Percentiles rank a stretch among this genome's conserved stretches.
These are phyloP conservation scores for Propithecus deckenii DNA, from an alignment of 2,797 vertebrate species.

Conservation along the genomic window DNA sequence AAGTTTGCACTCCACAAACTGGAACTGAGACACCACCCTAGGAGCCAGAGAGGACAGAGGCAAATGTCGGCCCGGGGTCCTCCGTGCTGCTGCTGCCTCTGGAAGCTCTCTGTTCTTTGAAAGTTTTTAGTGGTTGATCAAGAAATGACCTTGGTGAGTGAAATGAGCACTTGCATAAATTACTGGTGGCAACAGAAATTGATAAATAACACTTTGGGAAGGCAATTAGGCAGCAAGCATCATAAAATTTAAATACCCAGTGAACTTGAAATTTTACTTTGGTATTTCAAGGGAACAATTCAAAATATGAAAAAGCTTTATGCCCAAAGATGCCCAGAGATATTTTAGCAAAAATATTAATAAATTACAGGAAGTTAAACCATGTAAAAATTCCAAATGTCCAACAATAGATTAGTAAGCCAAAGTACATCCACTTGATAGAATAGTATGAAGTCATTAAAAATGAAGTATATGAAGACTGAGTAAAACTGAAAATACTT, in stretches of 20 bases:
- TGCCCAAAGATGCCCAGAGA: neutral
- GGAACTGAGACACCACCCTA: neutral
- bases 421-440: neutral
- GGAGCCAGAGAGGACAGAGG: neutral
- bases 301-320: constrained; percentile 8
- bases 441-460: neutral
- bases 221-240: neutral
- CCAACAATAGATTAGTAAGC: neutral
- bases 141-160: neutral
- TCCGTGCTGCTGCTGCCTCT: neutral
- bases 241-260: neutral
- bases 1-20: neutral
- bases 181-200: neutral
- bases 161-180: neutral
- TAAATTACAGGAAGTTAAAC: neutral
- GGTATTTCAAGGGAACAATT: constrained; percentile 23
- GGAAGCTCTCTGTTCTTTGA: neutral
- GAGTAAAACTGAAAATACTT: neutral
- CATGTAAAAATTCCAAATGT: neutral
- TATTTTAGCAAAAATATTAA: constrained; percentile 23
- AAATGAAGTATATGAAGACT: neutral
- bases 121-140: neutral
- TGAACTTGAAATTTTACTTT: constrained; percentile 20
- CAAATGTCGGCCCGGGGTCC: neutral
- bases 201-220: neutral